Percentiles rank a stretch among this genome's conserved stretches.
phyloP scores from a whole-genome alignment of 2,113 vertebrate genomes.

The Mobula birostris region DNA sequence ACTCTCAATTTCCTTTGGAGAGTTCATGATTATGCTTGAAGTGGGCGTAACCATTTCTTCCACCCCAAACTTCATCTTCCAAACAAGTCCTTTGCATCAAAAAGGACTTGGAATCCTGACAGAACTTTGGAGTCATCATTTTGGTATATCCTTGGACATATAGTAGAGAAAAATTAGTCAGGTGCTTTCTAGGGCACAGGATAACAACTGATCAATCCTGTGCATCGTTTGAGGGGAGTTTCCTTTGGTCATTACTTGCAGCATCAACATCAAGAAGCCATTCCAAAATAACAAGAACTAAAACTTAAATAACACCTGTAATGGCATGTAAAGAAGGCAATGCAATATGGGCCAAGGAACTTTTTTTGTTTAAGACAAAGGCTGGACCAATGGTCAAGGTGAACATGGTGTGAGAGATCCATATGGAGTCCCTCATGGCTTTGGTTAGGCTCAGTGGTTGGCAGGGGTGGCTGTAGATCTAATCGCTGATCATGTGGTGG shows the following conservation, averaged over 20 bases:
- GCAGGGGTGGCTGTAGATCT: too few species aligned
- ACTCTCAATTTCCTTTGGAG: background rate
- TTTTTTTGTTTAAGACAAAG: too few species aligned
- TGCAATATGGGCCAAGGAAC: too few species aligned
- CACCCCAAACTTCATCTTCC: background rate
- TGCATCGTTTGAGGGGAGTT: background rate
- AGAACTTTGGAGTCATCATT: background rate
- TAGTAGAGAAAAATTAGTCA: background rate
- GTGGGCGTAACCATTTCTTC: background rate
- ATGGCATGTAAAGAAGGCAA: too few species aligned
- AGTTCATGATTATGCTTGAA: background rate
- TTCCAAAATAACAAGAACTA: background rate
- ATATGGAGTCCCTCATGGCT: too few species aligned
- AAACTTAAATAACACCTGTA: too few species aligned
- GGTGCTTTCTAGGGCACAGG: background rate
- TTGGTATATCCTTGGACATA: background rate
- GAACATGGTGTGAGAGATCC: too few species aligned
- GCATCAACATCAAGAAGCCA: background rate
- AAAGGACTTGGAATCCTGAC: background rate
- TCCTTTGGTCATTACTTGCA: background rate
- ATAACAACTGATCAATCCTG: background rate
- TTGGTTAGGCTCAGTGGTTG: too few species aligned
- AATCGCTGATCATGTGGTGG: too few species aligned
- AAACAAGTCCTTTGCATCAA: background rate
- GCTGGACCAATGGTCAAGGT: too few species aligned